phyloP scores from a whole-genome alignment of 2,797 vertebrate species.

The Eulemur mongoz region DNA sequence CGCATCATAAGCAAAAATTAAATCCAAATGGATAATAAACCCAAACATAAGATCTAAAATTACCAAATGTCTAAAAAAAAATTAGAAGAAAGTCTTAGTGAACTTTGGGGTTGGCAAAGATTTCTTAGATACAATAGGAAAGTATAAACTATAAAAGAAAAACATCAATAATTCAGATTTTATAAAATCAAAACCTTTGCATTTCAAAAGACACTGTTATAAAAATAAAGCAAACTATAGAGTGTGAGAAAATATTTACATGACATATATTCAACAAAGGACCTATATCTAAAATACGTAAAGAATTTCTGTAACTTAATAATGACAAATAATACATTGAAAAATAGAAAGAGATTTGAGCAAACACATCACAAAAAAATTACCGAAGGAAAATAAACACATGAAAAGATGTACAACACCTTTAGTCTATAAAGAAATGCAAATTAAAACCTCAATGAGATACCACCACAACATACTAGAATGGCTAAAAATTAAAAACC shows the following conservation, averaged over 20 bases:
- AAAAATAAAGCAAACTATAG: background rate
- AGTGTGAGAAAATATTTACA: background rate
- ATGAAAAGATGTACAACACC: background rate
- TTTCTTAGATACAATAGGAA: background rate
- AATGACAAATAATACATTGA: background rate
- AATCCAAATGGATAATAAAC: background rate
- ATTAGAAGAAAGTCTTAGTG: background rate
- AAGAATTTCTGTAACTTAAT: background rate
- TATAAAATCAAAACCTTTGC: slow-evolving; percentile 7
- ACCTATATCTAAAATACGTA: background rate
- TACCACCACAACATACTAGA: background rate
- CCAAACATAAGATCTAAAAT: slow-evolving; percentile 5
- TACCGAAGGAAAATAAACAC: background rate
- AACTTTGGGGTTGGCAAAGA: background rate
- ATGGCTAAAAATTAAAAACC: background rate
- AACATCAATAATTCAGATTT: slow-evolving; percentile 15
- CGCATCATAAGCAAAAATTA: background rate
- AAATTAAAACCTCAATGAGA: background rate
- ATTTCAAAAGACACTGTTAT: background rate
- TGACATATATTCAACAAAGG: background rate
- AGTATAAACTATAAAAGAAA: background rate
- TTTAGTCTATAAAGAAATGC: background rate
- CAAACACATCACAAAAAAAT: background rate
- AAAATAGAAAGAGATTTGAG: background rate
- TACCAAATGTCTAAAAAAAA: background rate